Conservation (phyloP, 92 coral and sea anemone species). For the Zoanthus solanderi region DNA sequence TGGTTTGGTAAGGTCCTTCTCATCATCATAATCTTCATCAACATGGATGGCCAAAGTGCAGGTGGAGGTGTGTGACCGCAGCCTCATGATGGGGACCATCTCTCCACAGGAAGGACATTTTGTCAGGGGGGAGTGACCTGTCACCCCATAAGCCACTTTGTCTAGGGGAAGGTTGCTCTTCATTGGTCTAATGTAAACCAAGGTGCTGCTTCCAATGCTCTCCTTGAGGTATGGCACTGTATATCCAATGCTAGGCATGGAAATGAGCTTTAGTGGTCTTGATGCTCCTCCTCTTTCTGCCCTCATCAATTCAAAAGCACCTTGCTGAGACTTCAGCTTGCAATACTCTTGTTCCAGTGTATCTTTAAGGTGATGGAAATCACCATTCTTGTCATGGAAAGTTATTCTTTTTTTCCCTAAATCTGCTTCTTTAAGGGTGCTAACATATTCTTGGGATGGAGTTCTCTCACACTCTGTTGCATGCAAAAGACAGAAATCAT, state of each 20-base stretch:
- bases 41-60: background rate
- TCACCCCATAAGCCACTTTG: background rate
- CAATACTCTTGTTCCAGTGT: no score
- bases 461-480: no score
- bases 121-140: background rate
- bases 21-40: background rate
- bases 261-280: slow-evolving; percentile 36
- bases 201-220: slow-evolving; percentile 25
- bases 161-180: background rate
- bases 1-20: background rate
- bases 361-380: no score
- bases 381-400: no score
- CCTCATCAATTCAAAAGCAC: slow-evolving; percentile 52
- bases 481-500: no score
- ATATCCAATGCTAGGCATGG: slow-evolving; percentile 38
- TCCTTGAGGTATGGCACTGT: slow-evolving; percentile 49
- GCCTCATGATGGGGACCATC: background rate
- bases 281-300: slow-evolving; percentile 51
- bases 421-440: no score
- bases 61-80: background rate
- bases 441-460: no score
- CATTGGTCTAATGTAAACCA: slow-evolving; percentile 27
- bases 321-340: no score
- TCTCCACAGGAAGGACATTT: background rate
- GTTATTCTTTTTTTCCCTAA: no score